Percentiles rank a stretch among this genome's conserved stretches.
phyloP scores from a whole-genome alignment of 2,797 vertebrate genomes.

The Sebastes steindachneri region DNA sequence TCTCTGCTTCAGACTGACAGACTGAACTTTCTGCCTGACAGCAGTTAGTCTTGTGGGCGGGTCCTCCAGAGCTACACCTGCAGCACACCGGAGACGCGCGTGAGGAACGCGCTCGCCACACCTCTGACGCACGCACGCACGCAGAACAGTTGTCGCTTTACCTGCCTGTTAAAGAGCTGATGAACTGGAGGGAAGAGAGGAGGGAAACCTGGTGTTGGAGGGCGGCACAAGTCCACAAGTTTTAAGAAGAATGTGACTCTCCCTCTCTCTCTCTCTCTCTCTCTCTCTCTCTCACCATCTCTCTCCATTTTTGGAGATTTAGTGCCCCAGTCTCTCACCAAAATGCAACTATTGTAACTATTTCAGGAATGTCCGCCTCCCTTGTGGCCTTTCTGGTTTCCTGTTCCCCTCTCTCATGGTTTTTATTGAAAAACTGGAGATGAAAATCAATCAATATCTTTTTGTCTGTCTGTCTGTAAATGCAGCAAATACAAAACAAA shows the following conservation, averaged over 20 bases:
- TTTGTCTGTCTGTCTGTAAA: not conserved
- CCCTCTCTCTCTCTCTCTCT: not conserved
- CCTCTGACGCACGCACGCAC: conserved; percentile 5
- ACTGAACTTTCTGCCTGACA: not conserved
- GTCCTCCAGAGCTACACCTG: conserved; percentile 47
- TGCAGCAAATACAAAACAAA: not conserved
- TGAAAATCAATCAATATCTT: not conserved
- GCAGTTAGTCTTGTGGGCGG: conserved; percentile 52
- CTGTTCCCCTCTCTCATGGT: not conserved
- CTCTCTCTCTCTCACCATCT: conserved; percentile 33
- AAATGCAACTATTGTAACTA: conserved; percentile 23
- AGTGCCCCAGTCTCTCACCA: conserved; percentile 15
- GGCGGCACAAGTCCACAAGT: not conserved
- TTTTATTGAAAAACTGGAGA: not conserved
- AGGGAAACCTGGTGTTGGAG: not conserved
- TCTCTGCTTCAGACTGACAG: conserved; percentile 37
- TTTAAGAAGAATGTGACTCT: not conserved
- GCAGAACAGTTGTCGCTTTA: not conserved
- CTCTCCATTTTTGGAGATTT: conserved; percentile 62
- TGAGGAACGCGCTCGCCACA: not conserved
- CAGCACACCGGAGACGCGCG: not conserved
- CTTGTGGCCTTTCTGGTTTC: not conserved
- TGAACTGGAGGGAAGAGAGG: not conserved
- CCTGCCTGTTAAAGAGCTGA: not conserved
- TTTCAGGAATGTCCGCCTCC: conserved; percentile 55